Base-by-base conservation (phyloP, 2,888 invertebrate genomes). In the Chaitophorus viminalis region DNA sequence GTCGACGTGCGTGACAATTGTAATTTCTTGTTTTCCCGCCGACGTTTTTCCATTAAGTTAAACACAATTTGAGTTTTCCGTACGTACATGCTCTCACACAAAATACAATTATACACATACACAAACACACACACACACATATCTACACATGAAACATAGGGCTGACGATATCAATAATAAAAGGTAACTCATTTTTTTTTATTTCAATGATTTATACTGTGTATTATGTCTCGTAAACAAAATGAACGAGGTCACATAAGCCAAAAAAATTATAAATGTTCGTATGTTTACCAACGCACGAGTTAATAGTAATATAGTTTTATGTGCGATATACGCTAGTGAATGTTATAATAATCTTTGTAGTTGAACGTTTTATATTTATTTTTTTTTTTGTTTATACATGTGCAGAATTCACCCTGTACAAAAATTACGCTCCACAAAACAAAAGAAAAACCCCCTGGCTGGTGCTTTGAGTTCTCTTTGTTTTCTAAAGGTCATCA, bases 401-500 rank as follows among this genome's bases (percentile, higher is more conserved):
- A 46, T 6, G 11, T 18, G 14, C 25, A 52, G n/a, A 18, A 17
- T 29, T 21, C 36, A 75, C 74, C 36, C 82, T 83, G 74, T 83
- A 83, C 14, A 82, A 46, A 82, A 46, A 68, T 25, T 36, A 11
- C 74, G n/a, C 46, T 8, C 25, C 11, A 5, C 0, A 25, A 29
- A 39, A 87, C 87, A 87, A 87, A 87, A 87, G 81, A 77, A 85
- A 77, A 52, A 39, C 79, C 72, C 46, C 74, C 70, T 21, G 81
- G 9, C 74, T 25, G 17, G 65, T 54, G 86, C 78, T 78, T 39
- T 33, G 21, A 25, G 65, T 77, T 68, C 77, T 31, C 60, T 60
- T 81, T 87, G 81, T 87, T 65, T 75, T 87, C 65, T 65, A 87
- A 87, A 87, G 87, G 87, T 87, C 87, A 75, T 87, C 68, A 36